Base-by-base conservation (phyloP, 2,113 vertebrate species). In the Campylorhamphus procurvoides region DNA sequence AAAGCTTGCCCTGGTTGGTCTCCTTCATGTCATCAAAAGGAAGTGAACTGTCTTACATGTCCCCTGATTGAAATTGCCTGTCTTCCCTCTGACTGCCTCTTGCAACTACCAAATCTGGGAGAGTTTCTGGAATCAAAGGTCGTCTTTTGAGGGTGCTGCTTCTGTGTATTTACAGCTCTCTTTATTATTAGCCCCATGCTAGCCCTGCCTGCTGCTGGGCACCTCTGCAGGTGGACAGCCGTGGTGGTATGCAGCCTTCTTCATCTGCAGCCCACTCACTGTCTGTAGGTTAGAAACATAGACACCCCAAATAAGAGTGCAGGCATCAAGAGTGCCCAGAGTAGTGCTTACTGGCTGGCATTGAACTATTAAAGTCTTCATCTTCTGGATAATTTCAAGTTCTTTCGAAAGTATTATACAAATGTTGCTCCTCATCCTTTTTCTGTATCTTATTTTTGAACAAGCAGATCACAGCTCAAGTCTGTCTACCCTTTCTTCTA, bases 401-500 rank as follows among this genome's bases (percentile, higher is more conserved):
- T 58, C 44, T 66, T 84, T 85, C 50, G 58, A 24, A 87, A 74
- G 19, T 58, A 35, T 58, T 90, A 35, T 6, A 77, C 35, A 71
- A 87, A 84, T 75, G 52, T 72, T 0, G 1, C 44, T 89, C 60
- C 64, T 93, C 52, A 52, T 84, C 40, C 52, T 87, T 87, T 81
- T 76, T 49, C 78, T 15, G 0, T 55, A 67, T 89, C 76, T 71
- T 87, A 33, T 85, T 95, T 95, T 96, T 87, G 71, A 95, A 27
- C 75, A 89, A 68, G 56, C 74, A 87, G 81, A 95, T 95, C 89
- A 95, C 81, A 87, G 74, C 81, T 76, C 24, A 83, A 79, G 71
- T 93, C 84, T 96, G 81, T 73, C 89, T 96, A 35, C 78, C 39
- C 91, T 94, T 96, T 95, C 90, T 96, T 92, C 82, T 95, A 88